Percentiles rank a stretch among this genome's conserved stretches.
Conservation (phyloP, 1,140 invertebrate species). For the Bactericera cockerelli region DNA sequence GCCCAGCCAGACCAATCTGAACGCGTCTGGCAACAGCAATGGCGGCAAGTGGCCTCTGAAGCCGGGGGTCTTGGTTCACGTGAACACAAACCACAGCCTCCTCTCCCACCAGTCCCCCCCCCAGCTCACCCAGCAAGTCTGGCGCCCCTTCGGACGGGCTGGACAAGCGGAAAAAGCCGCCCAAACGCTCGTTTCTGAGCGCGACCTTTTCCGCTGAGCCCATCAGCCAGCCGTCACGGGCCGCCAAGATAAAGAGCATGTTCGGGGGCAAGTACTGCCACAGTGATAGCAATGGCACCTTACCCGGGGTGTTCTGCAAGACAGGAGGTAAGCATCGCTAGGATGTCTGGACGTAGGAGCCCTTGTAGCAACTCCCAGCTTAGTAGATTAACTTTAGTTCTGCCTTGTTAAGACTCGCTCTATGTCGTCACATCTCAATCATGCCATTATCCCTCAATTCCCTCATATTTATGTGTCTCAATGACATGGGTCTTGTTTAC, state of each 20-base stretch:
- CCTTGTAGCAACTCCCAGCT: too few species aligned
- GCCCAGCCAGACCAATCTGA: neutral
- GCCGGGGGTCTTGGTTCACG: slow-evolving; percentile 72
- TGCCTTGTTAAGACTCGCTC: too few species aligned
- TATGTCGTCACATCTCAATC: too few species aligned
- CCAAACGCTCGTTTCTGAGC: slow-evolving; percentile 17
- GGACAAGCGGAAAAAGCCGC: slow-evolving; percentile 24
- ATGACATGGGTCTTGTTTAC: too few species aligned
- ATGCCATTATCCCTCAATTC: too few species aligned
- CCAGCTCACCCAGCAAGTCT: slow-evolving; percentile 28
- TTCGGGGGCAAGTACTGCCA: slow-evolving; percentile 21
- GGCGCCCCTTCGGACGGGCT: slow-evolving; percentile 15
- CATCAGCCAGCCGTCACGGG: slow-evolving; percentile 22
- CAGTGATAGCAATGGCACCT: slow-evolving; percentile 19
- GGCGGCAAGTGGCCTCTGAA: slow-evolving; percentile 62
- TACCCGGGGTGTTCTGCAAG: slow-evolving; percentile 24
- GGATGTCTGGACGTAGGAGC: too few species aligned
- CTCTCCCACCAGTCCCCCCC: slow-evolving; percentile 1
- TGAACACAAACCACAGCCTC: slow-evolving; percentile 53
- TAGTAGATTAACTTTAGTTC: too few species aligned
- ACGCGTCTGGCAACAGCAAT: neutral
- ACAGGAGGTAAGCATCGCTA: slow-evolving; percentile 25
- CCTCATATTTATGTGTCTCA: too few species aligned
- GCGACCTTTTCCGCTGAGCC: slow-evolving; percentile 13
- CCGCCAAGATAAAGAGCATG: slow-evolving; percentile 24